These are phyloP conservation scores for Caenorhabditis becei DNA, from an alignment of 2,888 invertebrate genomes.

Conservation along the genomic window DNA sequence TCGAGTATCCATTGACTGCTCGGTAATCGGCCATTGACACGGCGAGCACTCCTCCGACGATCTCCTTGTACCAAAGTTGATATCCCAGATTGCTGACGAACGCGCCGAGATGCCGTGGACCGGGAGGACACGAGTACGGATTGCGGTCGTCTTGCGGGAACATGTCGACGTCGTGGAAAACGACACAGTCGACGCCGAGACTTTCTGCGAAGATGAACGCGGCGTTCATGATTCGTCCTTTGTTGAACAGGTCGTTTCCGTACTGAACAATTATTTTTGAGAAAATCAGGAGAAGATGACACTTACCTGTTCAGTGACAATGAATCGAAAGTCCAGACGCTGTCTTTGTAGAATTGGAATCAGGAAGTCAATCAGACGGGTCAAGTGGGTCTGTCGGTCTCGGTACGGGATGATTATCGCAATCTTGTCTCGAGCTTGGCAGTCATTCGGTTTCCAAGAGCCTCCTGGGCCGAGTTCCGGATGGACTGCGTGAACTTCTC, in stretches of 20 bases:
- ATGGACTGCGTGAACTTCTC: conserved; percentile 72
- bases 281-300: background rate
- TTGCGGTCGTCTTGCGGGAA: conserved; percentile 83
- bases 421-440: conserved; percentile 76
- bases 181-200: conserved; percentile 80
- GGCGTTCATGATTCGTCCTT: conserved; percentile 81
- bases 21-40: conserved; percentile 82
- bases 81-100: conserved; percentile 83
- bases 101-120: conserved; percentile 83
- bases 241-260: conserved; percentile 81
- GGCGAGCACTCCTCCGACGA: conserved; percentile 83
- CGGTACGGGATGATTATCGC: conserved; percentile 82
- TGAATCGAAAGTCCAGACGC: conserved; percentile 81
- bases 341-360: conserved; percentile 81
- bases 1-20: conserved; percentile 84
- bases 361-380: conserved; percentile 80
- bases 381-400: conserved; percentile 81
- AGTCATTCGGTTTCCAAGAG: conserved; percentile 80
- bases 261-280: conserved; percentile 68
- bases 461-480: conserved; percentile 79
- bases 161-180: conserved; percentile 83
- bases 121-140: conserved; percentile 82
- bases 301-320: conserved; percentile 81
- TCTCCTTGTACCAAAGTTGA: conserved; percentile 83
- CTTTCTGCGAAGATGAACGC: conserved; percentile 79